A percentile compares a stretch with the other conserved stretches of the same genome.
Evolutionary conservation across 2,888 invertebrate genomes (phyloP).

Genomic region (Spisula subtruncata): DNA sequence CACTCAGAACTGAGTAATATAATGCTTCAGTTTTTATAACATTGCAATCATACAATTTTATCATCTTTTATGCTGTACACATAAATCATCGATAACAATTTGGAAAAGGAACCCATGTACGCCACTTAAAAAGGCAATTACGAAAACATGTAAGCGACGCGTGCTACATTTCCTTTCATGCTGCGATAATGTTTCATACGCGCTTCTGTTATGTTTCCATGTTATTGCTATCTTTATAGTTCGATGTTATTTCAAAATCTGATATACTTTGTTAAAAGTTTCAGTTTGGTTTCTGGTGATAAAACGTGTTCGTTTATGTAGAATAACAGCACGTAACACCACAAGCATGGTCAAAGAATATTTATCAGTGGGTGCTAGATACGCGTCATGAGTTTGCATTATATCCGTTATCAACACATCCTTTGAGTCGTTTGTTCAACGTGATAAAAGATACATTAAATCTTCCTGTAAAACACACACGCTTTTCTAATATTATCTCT

Average conservation of each 20-base stretch:
- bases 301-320: not conserved
- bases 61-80: not conserved
- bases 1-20: too few species aligned
- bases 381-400: slow-evolving; percentile 19
- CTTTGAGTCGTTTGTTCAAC: not conserved
- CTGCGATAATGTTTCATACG: not conserved
- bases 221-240: not conserved
- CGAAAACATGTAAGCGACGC: not conserved
- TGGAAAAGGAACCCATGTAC: not conserved
- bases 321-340: not conserved
- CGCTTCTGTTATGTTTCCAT: not conserved
- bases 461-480: too few species aligned
- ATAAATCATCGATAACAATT: not conserved
- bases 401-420: not conserved
- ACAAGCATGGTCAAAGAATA: not conserved
- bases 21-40: too few species aligned
- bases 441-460: not conserved
- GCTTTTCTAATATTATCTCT: too few species aligned
- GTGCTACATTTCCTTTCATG: slow-evolving; percentile 4
- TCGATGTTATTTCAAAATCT: not conserved
- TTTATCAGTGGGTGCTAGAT: not conserved
- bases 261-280: not conserved
- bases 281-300: too few species aligned
- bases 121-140: not conserved
- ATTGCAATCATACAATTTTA: too few species aligned